phyloP scores from a whole-genome alignment of 2,113 vertebrate species.

The Catharus minimus region DNA sequence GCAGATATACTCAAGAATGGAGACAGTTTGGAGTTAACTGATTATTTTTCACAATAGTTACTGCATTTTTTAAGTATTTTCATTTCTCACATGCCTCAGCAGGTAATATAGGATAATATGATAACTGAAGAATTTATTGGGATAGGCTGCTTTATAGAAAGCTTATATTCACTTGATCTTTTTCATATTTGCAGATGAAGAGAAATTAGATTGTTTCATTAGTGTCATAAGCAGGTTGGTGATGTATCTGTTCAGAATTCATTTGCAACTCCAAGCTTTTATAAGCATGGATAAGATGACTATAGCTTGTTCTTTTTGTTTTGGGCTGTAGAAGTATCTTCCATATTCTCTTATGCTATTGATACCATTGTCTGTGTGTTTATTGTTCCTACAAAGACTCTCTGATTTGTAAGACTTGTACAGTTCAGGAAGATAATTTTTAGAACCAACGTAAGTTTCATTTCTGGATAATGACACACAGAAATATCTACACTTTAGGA shows the following conservation, averaged over 20 bases:
- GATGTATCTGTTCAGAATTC: background rate
- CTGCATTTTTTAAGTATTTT: background rate
- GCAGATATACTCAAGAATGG: background rate
- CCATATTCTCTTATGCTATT: background rate
- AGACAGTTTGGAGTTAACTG: background rate
- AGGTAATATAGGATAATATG: constrained; percentile 24
- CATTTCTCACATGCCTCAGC: constrained; percentile 7
- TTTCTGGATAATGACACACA: background rate
- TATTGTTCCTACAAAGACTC: background rate
- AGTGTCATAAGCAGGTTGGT: background rate
- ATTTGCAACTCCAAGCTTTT: background rate
- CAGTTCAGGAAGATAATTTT: background rate
- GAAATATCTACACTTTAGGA: background rate
- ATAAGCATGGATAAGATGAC: background rate
- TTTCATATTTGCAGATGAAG: background rate
- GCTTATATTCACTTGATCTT: background rate
- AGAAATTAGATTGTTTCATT: background rate
- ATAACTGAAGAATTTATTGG: constrained; percentile 34
- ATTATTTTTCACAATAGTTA: background rate
- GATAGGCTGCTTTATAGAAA: background rate
- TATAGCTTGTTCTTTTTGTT: background rate
- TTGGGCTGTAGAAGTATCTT: background rate
- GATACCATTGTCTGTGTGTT: background rate
- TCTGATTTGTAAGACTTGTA: background rate
- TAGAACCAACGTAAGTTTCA: background rate